Percentiles rank a stretch among this genome's conserved stretches.
Conservation (phyloP, 1,140 invertebrate genomes). For the Sminthurinus signatus region DNA sequence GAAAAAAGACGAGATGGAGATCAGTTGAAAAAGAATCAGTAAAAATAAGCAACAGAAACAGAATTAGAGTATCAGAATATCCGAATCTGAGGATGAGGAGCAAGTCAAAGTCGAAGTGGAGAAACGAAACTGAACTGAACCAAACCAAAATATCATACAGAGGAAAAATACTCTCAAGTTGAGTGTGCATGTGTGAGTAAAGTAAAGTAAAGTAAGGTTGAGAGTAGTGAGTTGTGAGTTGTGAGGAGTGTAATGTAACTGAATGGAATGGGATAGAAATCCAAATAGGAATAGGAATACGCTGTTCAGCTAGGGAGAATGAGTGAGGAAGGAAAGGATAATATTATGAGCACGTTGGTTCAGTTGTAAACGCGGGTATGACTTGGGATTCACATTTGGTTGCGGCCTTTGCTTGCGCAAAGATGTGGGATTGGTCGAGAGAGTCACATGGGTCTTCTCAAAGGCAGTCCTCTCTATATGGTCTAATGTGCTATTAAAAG, state of each 20-base stretch:
- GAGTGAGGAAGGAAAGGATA: background rate
- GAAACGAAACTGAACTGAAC: no score
- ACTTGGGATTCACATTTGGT: conserved; percentile 17
- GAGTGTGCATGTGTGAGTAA: no score
- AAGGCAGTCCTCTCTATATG: conserved; percentile 31
- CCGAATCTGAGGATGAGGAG: background rate
- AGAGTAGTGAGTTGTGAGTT: no score
- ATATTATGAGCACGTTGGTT: conserved; percentile 26
- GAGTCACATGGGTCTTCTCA: conserved; percentile 32
- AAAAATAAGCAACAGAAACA: background rate
- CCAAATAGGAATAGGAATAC: no score
- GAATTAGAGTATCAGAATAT: background rate
- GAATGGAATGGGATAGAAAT: no score
- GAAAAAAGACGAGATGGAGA: background rate
- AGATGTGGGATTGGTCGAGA: conserved; percentile 6
- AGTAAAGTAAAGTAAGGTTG: no score
- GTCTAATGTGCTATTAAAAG: conserved; percentile 48
- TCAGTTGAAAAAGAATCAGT: background rate
- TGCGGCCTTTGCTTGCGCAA: conserved; percentile 24
- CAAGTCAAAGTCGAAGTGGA: no score
- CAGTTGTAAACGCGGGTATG: conserved; percentile 22
- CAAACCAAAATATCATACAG: no score
- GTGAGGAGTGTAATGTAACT: no score
- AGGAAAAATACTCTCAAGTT: no score
- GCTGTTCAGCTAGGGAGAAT: no score